Percentiles rank a stretch among this genome's conserved stretches.
These are phyloP conservation scores for Philantomba maxwellii DNA, from an alignment of 2,113 vertebrate genomes.

Conservation along the genomic window DNA sequence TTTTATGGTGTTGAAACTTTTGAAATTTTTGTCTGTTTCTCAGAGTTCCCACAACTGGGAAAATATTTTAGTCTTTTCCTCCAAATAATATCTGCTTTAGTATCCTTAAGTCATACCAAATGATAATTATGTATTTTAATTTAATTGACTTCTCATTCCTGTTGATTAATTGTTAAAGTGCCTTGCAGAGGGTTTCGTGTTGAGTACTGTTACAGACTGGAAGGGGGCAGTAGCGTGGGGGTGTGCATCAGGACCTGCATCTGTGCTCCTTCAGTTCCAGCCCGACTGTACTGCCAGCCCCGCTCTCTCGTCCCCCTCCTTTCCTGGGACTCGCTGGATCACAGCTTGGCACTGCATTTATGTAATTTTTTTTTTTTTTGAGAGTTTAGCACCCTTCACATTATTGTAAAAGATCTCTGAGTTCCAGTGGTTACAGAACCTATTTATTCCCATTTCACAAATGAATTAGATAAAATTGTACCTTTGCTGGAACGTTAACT, in stretches of 20 bases:
- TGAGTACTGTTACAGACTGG: neutral
- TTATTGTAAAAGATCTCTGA: constrained; percentile 30
- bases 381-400: neutral
- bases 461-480: neutral
- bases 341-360: neutral
- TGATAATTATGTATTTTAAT: constrained; percentile 3
- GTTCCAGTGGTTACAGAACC: neutral
- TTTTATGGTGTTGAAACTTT: neutral
- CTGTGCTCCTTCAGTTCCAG: neutral
- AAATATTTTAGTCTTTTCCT: neutral
- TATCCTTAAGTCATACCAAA: neutral
- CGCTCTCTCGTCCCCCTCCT: neutral
- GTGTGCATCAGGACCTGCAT: neutral
- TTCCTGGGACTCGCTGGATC: neutral
- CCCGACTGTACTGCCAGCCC: neutral
- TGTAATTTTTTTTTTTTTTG: neutral
- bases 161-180: neutral
- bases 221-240: constrained; percentile 14
- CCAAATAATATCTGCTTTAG: neutral
- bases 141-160: neutral
- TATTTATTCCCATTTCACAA: neutral
- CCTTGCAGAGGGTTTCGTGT: neutral
- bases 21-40: neutral
- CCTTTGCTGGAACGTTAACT: neutral
- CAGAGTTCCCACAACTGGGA: neutral